phyloP scores from a whole-genome alignment of 2,888 invertebrate species.

The Polyommatus iphigenia region DNA sequence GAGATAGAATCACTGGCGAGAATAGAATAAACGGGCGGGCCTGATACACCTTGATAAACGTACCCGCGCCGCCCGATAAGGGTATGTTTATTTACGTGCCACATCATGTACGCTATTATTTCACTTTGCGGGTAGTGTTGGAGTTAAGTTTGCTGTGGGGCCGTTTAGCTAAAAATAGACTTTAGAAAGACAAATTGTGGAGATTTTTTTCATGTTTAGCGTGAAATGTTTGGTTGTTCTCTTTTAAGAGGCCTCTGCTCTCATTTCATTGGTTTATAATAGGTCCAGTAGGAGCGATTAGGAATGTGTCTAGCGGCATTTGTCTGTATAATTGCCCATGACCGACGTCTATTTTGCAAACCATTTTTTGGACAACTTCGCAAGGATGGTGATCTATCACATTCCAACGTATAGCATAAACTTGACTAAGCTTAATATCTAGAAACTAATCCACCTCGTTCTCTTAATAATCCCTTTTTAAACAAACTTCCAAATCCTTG shows the following conservation, averaged over 20 bases:
- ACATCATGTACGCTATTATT: constrained; percentile 25
- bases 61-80: constrained; percentile 38
- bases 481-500: neutral
- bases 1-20: constrained; percentile 43
- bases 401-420: neutral
- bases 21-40: constrained; percentile 42
- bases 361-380: too few species aligned
- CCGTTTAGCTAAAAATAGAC: neutral
- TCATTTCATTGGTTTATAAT: neutral
- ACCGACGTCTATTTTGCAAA: too few species aligned
- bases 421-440: neutral
- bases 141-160: neutral
- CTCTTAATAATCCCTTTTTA: neutral
- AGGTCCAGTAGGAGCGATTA: too few species aligned
- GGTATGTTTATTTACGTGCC: constrained; percentile 25
- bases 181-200: neutral
- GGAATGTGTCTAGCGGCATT: too few species aligned
- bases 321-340: too few species aligned
- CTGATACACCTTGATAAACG: constrained; percentile 40
- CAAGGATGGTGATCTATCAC: too few species aligned
- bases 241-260: neutral
- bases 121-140: neutral
- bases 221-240: neutral
- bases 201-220: neutral
- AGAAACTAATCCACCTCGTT: neutral